A percentile compares a stretch with the other conserved stretches of the same genome.
Conservation (phyloP, 2,797 vertebrate genomes). For the Geotrypetes seraphini region DNA sequence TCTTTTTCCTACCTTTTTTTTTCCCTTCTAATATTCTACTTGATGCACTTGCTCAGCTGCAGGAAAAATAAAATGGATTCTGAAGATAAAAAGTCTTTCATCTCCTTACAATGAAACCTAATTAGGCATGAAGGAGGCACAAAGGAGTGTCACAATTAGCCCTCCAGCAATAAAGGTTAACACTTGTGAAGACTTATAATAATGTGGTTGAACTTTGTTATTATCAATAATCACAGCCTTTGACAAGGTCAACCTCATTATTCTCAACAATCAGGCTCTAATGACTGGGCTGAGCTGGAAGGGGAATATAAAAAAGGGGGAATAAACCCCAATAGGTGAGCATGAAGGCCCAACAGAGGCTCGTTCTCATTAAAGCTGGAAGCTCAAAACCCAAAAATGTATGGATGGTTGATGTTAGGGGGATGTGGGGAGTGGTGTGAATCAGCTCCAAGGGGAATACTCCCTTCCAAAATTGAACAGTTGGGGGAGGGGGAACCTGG, state of each 20-base stretch:
- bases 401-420: too few species aligned
- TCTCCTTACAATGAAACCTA: slow-evolving; percentile 41
- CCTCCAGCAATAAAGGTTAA: slow-evolving; percentile 35
- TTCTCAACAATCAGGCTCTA: slow-evolving; percentile 8
- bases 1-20: slow-evolving; percentile 3
- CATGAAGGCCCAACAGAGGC: too few species aligned
- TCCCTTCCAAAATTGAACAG: too few species aligned
- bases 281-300: too few species aligned
- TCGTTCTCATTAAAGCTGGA: too few species aligned
- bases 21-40: slow-evolving; percentile 14
- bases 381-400: too few species aligned
- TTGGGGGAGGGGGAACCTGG: too few species aligned
- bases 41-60: slow-evolving; percentile 26
- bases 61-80: slow-evolving; percentile 26
- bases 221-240: slow-evolving; percentile 22
- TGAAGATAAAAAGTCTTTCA: slow-evolving; percentile 37
- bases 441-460: too few species aligned
- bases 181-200: slow-evolving; percentile 33
- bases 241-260: slow-evolving; percentile 28
- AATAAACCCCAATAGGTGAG: too few species aligned
- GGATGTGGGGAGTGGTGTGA: too few species aligned
- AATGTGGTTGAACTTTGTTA: slow-evolving; percentile 28
- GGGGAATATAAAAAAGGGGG: too few species aligned
- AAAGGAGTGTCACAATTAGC: slow-evolving; percentile 36
- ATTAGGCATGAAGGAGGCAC: slow-evolving; percentile 43